Conservation (phyloP, 2,113 vertebrate species). For the Empidonax alnorum region DNA sequence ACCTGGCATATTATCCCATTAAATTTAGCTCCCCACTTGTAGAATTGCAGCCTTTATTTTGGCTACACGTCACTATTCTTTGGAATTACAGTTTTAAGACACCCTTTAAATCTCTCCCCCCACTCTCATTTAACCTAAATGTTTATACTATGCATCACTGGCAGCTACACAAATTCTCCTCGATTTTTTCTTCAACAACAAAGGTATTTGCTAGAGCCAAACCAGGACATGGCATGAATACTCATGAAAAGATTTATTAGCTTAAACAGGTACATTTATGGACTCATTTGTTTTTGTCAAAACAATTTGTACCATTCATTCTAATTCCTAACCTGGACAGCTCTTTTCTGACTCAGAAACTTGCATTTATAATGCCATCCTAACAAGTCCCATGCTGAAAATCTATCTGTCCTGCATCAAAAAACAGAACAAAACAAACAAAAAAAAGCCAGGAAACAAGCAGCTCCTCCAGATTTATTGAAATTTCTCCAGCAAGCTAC, state of each 20-base stretch:
- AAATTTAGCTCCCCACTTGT: neutral
- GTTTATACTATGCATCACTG: neutral
- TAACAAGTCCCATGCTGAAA: neutral
- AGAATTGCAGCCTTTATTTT: neutral
- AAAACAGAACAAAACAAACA: neutral
- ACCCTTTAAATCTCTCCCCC: neutral
- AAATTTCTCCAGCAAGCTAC: neutral
- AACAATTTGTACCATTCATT: neutral
- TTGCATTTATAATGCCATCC: neutral
- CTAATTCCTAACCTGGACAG: neutral
- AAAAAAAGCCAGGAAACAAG: neutral
- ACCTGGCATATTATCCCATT: neutral
- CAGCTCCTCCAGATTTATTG: neutral
- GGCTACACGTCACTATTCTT: neutral
- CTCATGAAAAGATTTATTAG: neutral
- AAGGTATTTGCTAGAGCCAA: neutral
- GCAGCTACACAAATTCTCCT: neutral
- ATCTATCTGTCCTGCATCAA: neutral
- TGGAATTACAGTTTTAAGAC: neutral
- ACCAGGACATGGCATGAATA: neutral
- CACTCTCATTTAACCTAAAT: neutral
- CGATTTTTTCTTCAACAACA: neutral
- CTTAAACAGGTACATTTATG: neutral
- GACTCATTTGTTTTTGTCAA: constrained; percentile 7
- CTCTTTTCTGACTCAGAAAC: neutral